A percentile compares a stretch with the other conserved stretches of the same genome.
Conservation (phyloP, 2,113 vertebrate genomes). For the Ophiodon elongatus region DNA sequence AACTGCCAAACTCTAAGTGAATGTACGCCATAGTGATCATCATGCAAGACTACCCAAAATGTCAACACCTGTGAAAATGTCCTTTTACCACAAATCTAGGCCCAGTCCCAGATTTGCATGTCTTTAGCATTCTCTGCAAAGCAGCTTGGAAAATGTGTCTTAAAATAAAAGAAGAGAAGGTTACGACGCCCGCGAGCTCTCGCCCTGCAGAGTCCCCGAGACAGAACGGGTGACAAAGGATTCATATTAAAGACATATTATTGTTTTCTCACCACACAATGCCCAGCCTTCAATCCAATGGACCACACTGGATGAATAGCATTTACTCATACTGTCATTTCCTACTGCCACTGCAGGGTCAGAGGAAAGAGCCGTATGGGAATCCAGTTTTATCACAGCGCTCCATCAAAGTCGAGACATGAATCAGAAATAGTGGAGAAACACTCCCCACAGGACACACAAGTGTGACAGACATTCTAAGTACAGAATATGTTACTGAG, state of each 20-base stretch:
- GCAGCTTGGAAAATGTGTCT: conserved; percentile 25
- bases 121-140: conserved; percentile 46
- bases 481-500: conserved; percentile 34
- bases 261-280: conserved; percentile 63
- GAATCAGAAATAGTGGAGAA: conserved; percentile 61
- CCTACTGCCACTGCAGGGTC: conserved; percentile 65
- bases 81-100: conserved; percentile 28
- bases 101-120: conserved; percentile 47
- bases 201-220: conserved; percentile 12
- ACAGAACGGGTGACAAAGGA: conserved; percentile 47
- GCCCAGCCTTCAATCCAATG: conserved; percentile 68
- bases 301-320: conserved; percentile 75
- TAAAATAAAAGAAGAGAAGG: conserved; percentile 22
- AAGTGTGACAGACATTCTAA: conserved; percentile 63
- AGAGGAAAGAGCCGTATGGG: conserved; percentile 57
- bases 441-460: conserved; percentile 36
- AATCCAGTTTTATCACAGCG: conserved; percentile 63
- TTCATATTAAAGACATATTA: conserved; percentile 75
- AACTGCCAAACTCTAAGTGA: conserved; percentile 6
- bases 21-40: conserved; percentile 45
- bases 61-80: conserved; percentile 54
- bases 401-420: conserved; percentile 70
- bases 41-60: conserved; percentile 52
- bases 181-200: background rate
- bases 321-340: conserved; percentile 76